A percentile compares a stretch with the other conserved stretches of the same genome.
These are phyloP conservation scores for Beroe forskalii DNA, from an alignment of 37 sponge, comb jelly and placozoan species.

Conservation along the genomic window DNA sequence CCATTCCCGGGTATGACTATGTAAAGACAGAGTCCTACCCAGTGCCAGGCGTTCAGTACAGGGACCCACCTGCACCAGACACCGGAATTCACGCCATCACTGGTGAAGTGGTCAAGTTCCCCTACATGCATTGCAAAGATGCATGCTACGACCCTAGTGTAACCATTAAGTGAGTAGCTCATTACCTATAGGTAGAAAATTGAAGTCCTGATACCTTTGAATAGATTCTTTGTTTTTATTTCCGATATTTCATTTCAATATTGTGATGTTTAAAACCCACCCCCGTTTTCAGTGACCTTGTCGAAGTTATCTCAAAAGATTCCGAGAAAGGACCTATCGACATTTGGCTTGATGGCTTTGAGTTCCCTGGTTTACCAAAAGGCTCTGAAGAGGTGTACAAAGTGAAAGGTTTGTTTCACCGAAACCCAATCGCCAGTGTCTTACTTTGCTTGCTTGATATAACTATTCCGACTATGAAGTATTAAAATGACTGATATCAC, in stretches of 20 bases:
- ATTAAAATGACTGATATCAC: too few species aligned
- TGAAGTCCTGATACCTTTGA: too few species aligned
- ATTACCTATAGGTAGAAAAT: too few species aligned
- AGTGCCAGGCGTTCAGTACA: not conserved
- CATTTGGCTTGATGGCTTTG: slow-evolving; percentile 59
- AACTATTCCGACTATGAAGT: too few species aligned
- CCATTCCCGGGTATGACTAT: slow-evolving; percentile 48
- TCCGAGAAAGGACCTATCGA: slow-evolving; percentile 62
- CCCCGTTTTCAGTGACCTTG: slow-evolving; percentile 38
- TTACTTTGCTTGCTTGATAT: not conserved
- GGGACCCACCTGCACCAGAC: not conserved
- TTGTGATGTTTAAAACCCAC: too few species aligned
- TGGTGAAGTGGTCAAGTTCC: slow-evolving; percentile 54
- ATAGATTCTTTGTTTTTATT: too few species aligned
- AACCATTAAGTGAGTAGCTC: slow-evolving; percentile 10
- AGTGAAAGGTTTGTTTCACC: slow-evolving; percentile 63
- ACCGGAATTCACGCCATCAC: slow-evolving; percentile 47
- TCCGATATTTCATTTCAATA: too few species aligned
- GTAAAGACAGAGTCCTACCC: slow-evolving; percentile 31
- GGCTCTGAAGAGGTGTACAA: slow-evolving; percentile 37
- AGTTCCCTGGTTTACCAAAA: slow-evolving; percentile 49
- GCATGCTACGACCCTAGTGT: slow-evolving; percentile 36
- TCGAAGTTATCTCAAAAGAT: slow-evolving; percentile 21
- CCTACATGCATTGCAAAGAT: slow-evolving; percentile 56
- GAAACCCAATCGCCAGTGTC: not conserved